These are phyloP conservation scores for Holacanthus passer DNA, from an alignment of 2,113 vertebrate genomes.

Conservation along the genomic window DNA sequence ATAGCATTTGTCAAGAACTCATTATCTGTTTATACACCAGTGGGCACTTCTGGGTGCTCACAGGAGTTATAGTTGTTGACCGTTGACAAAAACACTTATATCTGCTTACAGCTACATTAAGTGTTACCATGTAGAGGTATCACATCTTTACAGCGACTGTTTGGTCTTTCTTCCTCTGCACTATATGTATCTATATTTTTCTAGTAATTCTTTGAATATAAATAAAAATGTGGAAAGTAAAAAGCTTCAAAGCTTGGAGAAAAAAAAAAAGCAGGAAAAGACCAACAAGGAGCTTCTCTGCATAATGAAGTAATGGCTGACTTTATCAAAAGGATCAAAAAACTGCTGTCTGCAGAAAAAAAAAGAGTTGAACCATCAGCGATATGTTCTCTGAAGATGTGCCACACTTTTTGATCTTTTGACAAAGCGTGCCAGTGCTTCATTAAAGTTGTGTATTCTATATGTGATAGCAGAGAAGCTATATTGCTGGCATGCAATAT, in stretches of 20 bases:
- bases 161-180: not conserved
- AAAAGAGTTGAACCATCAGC: conserved; percentile 5
- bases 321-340: conserved; percentile 48
- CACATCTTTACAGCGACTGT: not conserved
- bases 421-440: conserved; percentile 48
- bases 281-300: conserved; percentile 4
- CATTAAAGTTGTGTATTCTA: conserved; percentile 32
- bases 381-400: conserved; percentile 40
- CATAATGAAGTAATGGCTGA: conserved; percentile 50
- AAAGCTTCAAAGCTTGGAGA: conserved; percentile 30
- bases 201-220: not conserved
- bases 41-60: no score
- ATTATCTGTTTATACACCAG: not conserved
- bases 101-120: not conserved
- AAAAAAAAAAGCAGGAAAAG: conserved; percentile 11
- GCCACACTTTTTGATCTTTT: conserved; percentile 49
- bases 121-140: not conserved
- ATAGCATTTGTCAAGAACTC: not conserved
- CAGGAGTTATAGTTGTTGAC: no score
- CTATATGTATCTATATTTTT: not conserved
- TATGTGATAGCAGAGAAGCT: conserved; percentile 11
- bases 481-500: not conserved
- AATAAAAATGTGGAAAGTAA: conserved; percentile 13
- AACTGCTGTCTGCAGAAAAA: conserved; percentile 21
- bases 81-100: not conserved